Conservation (phyloP, 2,113 vertebrate genomes). For the Prunella himalayana region DNA sequence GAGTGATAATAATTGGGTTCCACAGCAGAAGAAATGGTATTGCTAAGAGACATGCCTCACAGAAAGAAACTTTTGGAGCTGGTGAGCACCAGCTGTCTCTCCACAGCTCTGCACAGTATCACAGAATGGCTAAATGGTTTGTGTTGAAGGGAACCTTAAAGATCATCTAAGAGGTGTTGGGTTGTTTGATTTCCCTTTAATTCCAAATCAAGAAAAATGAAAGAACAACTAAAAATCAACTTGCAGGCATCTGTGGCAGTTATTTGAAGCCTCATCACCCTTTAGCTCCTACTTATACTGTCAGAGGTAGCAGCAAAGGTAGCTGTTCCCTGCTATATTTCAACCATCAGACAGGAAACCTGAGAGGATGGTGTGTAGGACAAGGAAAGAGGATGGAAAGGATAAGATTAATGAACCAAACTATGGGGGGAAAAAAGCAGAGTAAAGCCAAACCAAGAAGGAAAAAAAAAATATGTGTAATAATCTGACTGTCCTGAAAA, state of each 20-base stretch:
- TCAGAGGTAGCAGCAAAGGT: not conserved
- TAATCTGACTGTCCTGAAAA: not conserved
- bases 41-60: not conserved
- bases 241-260: not conserved
- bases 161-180: not conserved
- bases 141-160: not conserved
- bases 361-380: rapidly evolving
- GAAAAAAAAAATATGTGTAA: not conserved
- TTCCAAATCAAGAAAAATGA: not conserved
- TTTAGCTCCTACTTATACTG: not conserved
- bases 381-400: not conserved
- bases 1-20: not conserved
- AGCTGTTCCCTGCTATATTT: not conserved
- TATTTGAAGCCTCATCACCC: not conserved
- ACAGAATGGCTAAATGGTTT: not conserved
- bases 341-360: not conserved
- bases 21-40: not conserved
- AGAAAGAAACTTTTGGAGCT: not conserved
- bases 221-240: not conserved
- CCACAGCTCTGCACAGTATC: not conserved
- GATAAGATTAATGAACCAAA: not conserved
- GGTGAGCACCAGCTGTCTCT: not conserved
- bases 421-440: not conserved
- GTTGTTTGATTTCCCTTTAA: not conserved
- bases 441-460: not conserved